Evolutionary conservation across 2,797 vertebrate genomes (phyloP), one percentile per base, ranked within the genome.

Genomic region (Myotis findleyi): DNA sequence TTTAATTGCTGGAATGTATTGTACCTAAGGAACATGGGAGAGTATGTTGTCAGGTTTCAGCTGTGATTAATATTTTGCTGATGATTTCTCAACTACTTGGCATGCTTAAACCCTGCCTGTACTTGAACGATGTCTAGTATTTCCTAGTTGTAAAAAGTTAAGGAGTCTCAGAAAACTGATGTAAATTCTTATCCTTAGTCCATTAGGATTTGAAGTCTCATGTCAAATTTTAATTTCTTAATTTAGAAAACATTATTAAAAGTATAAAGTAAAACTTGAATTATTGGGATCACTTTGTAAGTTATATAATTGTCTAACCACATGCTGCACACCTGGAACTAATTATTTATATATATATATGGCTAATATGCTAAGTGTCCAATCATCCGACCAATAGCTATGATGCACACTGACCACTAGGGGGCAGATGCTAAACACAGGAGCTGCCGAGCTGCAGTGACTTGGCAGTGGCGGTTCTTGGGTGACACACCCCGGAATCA

Each of bases 41-140:
- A 59, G 7, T 75, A 27, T 85, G 95, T 92, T 95, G 87, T 92
- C 88, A 94, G 30, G n/a, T 95, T 95, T 95, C 72, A 95, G n/a
- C 89, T 84, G 71, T 93, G 89, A 96, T 96, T 95, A 96, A 86
- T 95, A 91, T 89, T 96, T 95, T 95, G 82, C 93, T 91, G 76
- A 73, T 95, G 64, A 94, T 84, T 95, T 96, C 96, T 92, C 33
- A 87, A 33, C 62, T 90, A 27, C 23, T 33, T 51, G 57, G 55
- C 71, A n/a, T 84, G 72, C 84, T 96, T 93, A 88, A 87, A 92
- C 83, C 85, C 62, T 49, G 77, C 80, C 59, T 93, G 69, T 85
- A 55, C 87, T 95, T 94, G 53, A 95, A 84, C 6, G 88, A 72
- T 69, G 87, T 93, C 47, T 95, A 86, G 53, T 76, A 73, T 92